Evolutionary conservation across 2,888 invertebrate species (phyloP).

Genomic region (Xanthorhoe spadicearia): DNA sequence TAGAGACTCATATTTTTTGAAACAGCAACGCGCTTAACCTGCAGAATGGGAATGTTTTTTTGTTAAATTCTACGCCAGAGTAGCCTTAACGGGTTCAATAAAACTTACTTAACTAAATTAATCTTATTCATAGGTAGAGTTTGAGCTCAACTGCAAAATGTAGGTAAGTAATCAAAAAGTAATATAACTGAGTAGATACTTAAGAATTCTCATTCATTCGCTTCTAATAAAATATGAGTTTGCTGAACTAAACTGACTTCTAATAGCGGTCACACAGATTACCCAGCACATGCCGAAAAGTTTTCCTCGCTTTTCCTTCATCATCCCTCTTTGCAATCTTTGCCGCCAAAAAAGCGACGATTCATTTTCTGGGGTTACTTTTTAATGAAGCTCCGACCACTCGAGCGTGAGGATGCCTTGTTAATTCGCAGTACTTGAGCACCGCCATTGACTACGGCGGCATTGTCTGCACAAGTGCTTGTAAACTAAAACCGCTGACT

Average conservation of each 20-base stretch:
- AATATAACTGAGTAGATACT: background rate
- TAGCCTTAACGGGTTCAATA: too few relatives aligned
- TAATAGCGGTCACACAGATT: conserved; percentile 6
- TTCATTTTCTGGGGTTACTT: conserved; percentile 30
- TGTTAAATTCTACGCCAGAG: too few relatives aligned
- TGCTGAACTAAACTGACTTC: conserved; percentile 1
- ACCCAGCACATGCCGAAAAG: conserved; percentile 4
- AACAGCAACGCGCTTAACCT: too few relatives aligned
- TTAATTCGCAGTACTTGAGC: conserved; percentile 57
- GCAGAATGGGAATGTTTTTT: too few relatives aligned
- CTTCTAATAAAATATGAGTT: background rate
- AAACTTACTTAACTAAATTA: too few relatives aligned
- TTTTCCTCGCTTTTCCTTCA: conserved; percentile 8
- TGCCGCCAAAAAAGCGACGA: conserved; percentile 16
- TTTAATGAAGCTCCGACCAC: conserved; percentile 46
- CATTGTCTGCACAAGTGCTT: conserved; percentile 50
- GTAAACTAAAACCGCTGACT: conserved; percentile 50
- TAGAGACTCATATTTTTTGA: background rate
- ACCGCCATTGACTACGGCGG: conserved; percentile 40
- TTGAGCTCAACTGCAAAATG: too few relatives aligned
- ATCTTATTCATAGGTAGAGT: too few relatives aligned
- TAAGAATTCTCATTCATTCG: background rate
- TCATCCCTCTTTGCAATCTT: conserved; percentile 18
- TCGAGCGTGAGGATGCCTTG: conserved; percentile 50
- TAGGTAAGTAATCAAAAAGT: too few relatives aligned